Conservation (phyloP, 2,888 invertebrate genomes). For the Miltochrista miniata region DNA sequence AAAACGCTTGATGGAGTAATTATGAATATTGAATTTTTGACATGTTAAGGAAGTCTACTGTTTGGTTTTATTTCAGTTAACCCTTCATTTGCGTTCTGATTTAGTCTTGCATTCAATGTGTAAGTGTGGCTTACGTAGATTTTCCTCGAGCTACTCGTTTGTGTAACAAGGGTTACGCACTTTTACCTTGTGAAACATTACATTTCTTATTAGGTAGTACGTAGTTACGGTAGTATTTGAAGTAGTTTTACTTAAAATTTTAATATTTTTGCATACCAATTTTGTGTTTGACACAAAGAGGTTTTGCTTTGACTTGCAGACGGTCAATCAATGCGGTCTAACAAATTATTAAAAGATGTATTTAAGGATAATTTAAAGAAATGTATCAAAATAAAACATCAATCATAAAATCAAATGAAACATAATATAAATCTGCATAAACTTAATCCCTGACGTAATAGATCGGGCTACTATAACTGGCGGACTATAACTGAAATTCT, state of each 20-base stretch:
- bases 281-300: too few species aligned
- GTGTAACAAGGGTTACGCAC: constrained; percentile 1
- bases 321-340: too few species aligned
- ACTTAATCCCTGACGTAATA: too few species aligned
- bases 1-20: neutral
- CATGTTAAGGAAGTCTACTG: constrained; percentile 1
- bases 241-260: neutral
- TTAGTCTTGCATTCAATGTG: constrained; percentile 2
- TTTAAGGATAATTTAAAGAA: too few species aligned
- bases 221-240: neutral
- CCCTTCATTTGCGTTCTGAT: neutral
- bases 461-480: too few species aligned
- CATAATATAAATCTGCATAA: too few species aligned
- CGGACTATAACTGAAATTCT: too few species aligned
- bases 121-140: neutral
- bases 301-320: too few species aligned
- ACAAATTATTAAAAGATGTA: too few species aligned
- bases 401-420: too few species aligned
- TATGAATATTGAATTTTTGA: constrained; percentile 1
- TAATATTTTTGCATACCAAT: neutral
- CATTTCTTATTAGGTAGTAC: constrained; percentile 1
- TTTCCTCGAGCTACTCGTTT: constrained; percentile 1
- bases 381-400: too few species aligned
- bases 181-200: constrained; percentile 3
- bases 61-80: constrained; percentile 2